These are phyloP conservation scores for Hydropsyche betteni DNA, from an alignment of 2,888 invertebrate species.

Conservation along the genomic window DNA sequence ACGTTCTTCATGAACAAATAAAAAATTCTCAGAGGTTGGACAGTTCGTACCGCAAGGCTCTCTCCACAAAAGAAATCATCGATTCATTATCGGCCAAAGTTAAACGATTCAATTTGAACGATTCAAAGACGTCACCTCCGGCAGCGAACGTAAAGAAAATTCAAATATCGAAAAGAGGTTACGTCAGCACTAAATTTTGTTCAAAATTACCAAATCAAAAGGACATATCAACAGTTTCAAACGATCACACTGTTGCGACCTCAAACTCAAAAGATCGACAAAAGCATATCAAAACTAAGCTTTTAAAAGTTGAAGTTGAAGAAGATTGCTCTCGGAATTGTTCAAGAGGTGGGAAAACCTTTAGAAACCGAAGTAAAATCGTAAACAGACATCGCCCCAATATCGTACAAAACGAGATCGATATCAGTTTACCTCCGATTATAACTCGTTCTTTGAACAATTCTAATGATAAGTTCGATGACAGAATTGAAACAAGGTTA, in stretches of 20 bases:
- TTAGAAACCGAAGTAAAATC: background rate
- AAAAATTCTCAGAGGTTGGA: background rate
- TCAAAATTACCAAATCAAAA: background rate
- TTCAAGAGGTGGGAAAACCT: background rate
- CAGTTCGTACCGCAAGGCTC: conserved; percentile 35
- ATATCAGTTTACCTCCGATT: conserved; percentile 22
- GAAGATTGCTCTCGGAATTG: background rate
- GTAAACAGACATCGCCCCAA: background rate
- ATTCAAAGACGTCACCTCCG: background rate
- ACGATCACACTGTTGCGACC: background rate
- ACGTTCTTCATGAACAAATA: conserved; percentile 20
- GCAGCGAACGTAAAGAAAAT: background rate
- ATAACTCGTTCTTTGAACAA: conserved; percentile 20
- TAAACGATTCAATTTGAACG: conserved; percentile 42
- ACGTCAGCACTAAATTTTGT: background rate
- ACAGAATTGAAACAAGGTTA: background rate
- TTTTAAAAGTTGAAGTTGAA: background rate
- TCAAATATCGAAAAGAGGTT: background rate
- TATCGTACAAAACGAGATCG: background rate
- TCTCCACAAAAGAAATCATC: conserved; percentile 48
- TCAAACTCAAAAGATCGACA: background rate
- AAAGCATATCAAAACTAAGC: conserved; percentile 1
- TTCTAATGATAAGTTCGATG: background rate
- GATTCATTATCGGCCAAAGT: conserved; percentile 49
- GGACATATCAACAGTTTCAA: conserved; percentile 2